Conservation (phyloP, 2,888 invertebrate species). For the Hemistola chrysoprasaria region DNA sequence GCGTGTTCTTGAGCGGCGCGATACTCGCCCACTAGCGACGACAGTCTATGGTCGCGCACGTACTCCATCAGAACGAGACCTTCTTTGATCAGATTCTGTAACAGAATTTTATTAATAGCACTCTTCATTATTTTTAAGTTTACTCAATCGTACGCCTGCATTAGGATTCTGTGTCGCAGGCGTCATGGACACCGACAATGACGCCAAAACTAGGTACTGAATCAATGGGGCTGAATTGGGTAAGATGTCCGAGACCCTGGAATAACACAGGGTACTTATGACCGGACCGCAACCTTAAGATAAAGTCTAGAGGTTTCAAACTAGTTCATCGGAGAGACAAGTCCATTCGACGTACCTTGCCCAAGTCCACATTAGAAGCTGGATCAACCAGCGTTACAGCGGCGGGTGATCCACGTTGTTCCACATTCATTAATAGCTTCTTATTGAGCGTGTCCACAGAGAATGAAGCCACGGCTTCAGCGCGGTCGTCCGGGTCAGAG, state of each 20-base stretch:
- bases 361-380: constrained; percentile 73
- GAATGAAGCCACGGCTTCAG: constrained; percentile 87
- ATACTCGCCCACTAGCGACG: constrained; percentile 91
- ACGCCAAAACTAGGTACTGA: no score
- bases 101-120: no score
- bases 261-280: no score
- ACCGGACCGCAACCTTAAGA: no score
- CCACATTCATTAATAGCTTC: constrained; percentile 91
- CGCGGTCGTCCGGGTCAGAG: constrained; percentile 91
- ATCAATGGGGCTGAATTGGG: no score
- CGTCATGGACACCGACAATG: no score
- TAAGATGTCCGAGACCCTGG: no score
- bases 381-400: constrained; percentile 80
- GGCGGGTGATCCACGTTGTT: constrained; percentile 85
- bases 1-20: constrained; percentile 93
- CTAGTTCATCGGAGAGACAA: no score
- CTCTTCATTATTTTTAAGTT: no score
- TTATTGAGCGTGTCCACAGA: constrained; percentile 85
- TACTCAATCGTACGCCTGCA: no score
- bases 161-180: no score
- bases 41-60: constrained; percentile 90
- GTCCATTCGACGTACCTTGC: constrained; percentile 74
- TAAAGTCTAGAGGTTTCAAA: no score
- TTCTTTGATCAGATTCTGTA: constrained; percentile 90
- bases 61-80: constrained; percentile 92